phyloP scores from a whole-genome alignment of 1,140 invertebrate species.

The Hestina assimilis region DNA sequence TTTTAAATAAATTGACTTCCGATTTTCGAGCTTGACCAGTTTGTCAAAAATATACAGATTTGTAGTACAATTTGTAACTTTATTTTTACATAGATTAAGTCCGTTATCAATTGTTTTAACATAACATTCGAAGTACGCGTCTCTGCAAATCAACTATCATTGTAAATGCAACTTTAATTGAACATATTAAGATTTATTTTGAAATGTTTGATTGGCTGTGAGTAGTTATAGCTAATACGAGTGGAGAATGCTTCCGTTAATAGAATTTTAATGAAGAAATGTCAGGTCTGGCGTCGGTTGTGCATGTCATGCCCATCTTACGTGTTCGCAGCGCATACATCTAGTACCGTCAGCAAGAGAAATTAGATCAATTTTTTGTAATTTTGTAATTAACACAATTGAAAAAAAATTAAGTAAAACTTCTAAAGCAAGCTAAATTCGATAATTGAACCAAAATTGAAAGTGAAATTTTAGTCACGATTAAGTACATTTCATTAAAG shows the following conservation, averaged over 20 bases:
- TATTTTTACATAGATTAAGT: slow-evolving; percentile 13
- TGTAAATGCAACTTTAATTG: slow-evolving; percentile 11
- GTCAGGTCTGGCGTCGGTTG: slow-evolving; percentile 58
- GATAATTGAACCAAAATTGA: too few relatives aligned
- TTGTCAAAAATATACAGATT: slow-evolving; percentile 36
- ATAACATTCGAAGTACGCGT: neutral
- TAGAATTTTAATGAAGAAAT: slow-evolving; percentile 77
- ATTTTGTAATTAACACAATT: too few relatives aligned
- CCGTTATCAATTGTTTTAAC: slow-evolving; percentile 1
- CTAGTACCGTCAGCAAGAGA: slow-evolving; percentile 45
- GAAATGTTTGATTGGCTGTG: neutral
- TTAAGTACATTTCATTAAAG: too few relatives aligned
- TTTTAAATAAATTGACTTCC: slow-evolving; percentile 60
- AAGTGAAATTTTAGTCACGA: too few relatives aligned
- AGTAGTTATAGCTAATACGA: slow-evolving; percentile 33
- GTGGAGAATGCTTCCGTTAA: slow-evolving; percentile 73
- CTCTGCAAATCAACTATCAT: neutral
- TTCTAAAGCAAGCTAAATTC: too few relatives aligned
- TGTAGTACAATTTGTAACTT: slow-evolving; percentile 25
- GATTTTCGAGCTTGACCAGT: slow-evolving; percentile 29
- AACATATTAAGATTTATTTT: neutral
- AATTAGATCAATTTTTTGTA: slow-evolving; percentile 37
- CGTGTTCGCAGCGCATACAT: slow-evolving; percentile 53
- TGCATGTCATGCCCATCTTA: slow-evolving; percentile 73
- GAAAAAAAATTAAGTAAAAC: too few relatives aligned